Percentiles rank a stretch among this genome's conserved stretches.
Conservation (phyloP, 2,113 vertebrate species). For the Acrocephalus arundinaceus region DNA sequence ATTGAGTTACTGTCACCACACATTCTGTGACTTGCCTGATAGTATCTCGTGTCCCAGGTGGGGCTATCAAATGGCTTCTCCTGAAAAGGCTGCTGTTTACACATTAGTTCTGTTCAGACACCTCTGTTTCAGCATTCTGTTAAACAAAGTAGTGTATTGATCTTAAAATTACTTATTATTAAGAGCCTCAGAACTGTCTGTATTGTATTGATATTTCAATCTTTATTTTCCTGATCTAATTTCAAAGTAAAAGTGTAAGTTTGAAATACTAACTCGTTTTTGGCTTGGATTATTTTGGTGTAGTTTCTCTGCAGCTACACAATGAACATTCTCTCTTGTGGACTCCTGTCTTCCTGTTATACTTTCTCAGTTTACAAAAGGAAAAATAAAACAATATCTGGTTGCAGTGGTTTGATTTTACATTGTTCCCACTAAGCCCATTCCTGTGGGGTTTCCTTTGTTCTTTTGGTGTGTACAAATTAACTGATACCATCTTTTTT, state of each 20-base stretch:
- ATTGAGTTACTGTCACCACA: not conserved
- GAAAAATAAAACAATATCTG: not conserved
- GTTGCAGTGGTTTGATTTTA: not conserved
- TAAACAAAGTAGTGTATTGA: constrained; percentile 7
- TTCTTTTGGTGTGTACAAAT: not conserved
- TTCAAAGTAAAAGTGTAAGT: not conserved
- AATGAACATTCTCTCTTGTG: not conserved
- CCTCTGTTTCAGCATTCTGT: not conserved
- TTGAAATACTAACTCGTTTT: not conserved
- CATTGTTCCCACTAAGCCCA: not conserved
- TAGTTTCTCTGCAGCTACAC: not conserved
- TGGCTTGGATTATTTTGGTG: not conserved
- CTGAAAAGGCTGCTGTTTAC: not conserved
- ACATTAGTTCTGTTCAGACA: not conserved
- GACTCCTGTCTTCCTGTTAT: not conserved
- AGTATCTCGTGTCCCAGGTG: not conserved
- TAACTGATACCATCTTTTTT: not conserved
- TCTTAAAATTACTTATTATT: not conserved
- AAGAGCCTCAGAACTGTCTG: not conserved
- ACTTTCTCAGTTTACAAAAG: not conserved
- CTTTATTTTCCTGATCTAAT: not conserved
- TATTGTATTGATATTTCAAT: not conserved
- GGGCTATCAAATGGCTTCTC: not conserved
- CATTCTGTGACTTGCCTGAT: not conserved
- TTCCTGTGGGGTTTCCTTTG: not conserved